Percentiles rank a stretch among this genome's conserved stretches.
phyloP scores from a whole-genome alignment of 2,113 vertebrate species.

The Lepidothrix coronata region DNA sequence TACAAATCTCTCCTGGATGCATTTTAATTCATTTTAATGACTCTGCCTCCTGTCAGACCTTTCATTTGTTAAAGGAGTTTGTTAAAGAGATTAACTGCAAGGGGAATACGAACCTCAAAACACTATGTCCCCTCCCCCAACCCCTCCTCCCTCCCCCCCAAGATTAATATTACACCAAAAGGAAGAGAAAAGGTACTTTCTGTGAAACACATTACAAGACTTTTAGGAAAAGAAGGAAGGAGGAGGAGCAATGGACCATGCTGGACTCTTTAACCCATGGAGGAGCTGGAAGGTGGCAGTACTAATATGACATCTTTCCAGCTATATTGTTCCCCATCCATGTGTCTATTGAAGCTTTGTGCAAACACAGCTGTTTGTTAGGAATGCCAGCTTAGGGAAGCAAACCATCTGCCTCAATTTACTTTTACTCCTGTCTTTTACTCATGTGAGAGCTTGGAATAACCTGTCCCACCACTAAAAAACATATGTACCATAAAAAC shows the following conservation, averaged over 20 bases:
- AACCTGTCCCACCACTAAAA: conserved; percentile 4
- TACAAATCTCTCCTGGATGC: conserved; percentile 73
- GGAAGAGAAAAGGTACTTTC: conserved; percentile 49
- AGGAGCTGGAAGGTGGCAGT: neutral
- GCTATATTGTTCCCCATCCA: conserved; percentile 15
- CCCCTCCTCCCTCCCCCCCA: neutral
- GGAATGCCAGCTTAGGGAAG: conserved; percentile 66
- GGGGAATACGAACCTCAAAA: conserved; percentile 57
- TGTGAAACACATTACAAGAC: conserved; percentile 61
- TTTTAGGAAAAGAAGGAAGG: conserved; percentile 6
- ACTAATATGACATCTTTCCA: conserved; percentile 31
- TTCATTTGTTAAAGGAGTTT: conserved; percentile 60
- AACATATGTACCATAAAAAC: neutral
- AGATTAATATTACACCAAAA: conserved; percentile 42
- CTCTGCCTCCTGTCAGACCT: conserved; percentile 71
- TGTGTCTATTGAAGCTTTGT: conserved; percentile 43
- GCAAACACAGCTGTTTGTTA: conserved; percentile 74
- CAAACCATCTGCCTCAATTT: conserved; percentile 42
- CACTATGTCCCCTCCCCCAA: conserved; percentile 14
- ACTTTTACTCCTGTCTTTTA: neutral
- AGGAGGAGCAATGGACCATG: neutral
- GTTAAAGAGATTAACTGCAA: conserved; percentile 73
- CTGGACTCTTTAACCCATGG: conserved; percentile 9
- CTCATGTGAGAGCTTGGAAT: conserved; percentile 56
- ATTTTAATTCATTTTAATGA: conserved; percentile 80